Evolutionary conservation across 2,888 invertebrate genomes (phyloP).

Genomic region (Cordilura impudica): DNA sequence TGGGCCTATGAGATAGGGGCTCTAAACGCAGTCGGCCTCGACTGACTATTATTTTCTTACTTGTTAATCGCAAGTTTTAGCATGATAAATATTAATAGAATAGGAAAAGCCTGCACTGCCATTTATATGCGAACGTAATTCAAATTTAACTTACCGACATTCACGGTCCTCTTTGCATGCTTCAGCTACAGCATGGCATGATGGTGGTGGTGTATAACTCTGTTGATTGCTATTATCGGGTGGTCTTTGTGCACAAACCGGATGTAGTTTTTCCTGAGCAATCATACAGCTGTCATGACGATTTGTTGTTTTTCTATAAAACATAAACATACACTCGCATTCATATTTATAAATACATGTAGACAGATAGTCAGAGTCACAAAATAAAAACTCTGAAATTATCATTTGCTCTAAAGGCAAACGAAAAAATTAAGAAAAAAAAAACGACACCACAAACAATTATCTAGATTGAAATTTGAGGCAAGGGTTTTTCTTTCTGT

Average conservation of each 20-base stretch:
- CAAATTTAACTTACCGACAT: constrained; percentile 88
- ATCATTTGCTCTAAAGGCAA: constrained; percentile 14
- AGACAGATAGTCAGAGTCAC: constrained; percentile 16
- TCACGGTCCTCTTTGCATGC: constrained; percentile 88
- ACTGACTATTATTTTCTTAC: too few relatives aligned
- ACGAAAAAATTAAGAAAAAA: constrained; percentile 1
- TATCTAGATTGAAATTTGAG: constrained; percentile 29
- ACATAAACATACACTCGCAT: not conserved
- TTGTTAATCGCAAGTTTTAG: too few relatives aligned
- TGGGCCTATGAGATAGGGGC: too few relatives aligned
- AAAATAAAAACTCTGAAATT: constrained; percentile 35
- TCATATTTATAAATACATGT: not conserved
- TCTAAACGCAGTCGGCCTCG: too few relatives aligned
- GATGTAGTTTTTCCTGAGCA: constrained; percentile 93
- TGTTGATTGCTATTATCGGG: constrained; percentile 80
- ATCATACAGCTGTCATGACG: constrained; percentile 92
- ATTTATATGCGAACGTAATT: too few relatives aligned
- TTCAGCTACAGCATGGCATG: constrained; percentile 91
- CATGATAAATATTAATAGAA: too few relatives aligned
- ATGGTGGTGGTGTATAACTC: constrained; percentile 84
- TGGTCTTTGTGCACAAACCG: constrained; percentile 90
- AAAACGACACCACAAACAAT: constrained; percentile 43
- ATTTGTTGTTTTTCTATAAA: constrained; percentile 88
- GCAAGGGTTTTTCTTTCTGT: constrained; percentile 31
- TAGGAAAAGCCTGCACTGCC: too few relatives aligned